phyloP scores from a whole-genome alignment of 2,797 vertebrate species.

The Botia kubotai region DNA sequence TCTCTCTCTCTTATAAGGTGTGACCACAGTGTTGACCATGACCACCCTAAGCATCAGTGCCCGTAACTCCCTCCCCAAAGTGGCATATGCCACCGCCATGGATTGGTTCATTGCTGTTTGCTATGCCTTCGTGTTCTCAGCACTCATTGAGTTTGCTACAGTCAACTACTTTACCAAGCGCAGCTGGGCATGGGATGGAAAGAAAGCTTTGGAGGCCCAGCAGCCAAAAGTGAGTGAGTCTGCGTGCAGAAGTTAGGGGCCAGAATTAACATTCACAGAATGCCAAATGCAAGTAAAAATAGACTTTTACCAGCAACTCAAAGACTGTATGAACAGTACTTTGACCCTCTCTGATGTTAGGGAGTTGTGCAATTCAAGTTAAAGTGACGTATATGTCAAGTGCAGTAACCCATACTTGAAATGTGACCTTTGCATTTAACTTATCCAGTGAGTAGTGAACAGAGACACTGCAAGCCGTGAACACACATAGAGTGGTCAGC shows the following conservation, averaged over 20 bases:
- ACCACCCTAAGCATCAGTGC: conserved; percentile 98
- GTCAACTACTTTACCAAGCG: conserved; percentile 99
- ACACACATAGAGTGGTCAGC: no score
- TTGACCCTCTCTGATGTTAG: no score
- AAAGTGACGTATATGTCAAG: no score
- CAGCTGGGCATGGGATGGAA: conserved; percentile 98
- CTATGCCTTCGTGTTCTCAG: conserved; percentile 97
- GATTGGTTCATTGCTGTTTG: conserved; percentile 99
- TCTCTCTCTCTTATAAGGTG: conserved; percentile 75
- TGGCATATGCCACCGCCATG: conserved; percentile 97
- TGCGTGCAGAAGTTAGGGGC: conserved; percentile 15
- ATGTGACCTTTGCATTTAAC: no score
- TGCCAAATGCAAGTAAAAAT: no score
- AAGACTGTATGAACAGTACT: no score
- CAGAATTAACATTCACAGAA: background rate
- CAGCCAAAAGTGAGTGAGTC: conserved; percentile 86
- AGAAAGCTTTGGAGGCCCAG: conserved; percentile 93
- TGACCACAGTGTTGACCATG: conserved; percentile 97
- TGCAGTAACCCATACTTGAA: no score
- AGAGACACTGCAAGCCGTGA: no score
- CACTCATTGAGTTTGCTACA: conserved; percentile 95
- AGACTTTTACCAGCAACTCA: no score
- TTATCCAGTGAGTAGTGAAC: no score
- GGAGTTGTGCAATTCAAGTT: no score
- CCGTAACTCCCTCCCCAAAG: conserved; percentile 94